A percentile compares a stretch with the other conserved stretches of the same genome.
phyloP scores from a whole-genome alignment of 2,888 invertebrate genomes.

The Amphimallon solstitiale region DNA sequence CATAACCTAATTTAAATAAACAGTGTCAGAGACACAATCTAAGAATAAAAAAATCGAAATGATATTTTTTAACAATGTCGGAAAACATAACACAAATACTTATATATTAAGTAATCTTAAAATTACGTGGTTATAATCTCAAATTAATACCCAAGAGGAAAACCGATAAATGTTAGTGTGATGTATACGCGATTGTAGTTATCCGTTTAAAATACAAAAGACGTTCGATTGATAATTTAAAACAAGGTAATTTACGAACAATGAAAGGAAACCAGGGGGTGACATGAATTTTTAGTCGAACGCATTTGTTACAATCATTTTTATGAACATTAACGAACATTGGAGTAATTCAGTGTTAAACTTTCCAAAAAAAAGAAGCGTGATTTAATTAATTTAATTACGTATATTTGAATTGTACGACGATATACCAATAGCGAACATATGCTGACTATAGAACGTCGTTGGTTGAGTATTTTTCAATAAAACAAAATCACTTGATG shows the following conservation, averaged over 20 bases:
- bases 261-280: conserved; percentile 11
- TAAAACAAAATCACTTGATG: conserved; percentile 14
- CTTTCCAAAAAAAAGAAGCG: background rate
- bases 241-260: background rate
- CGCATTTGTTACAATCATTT: conserved; percentile 25
- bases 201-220: conserved; percentile 12
- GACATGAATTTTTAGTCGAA: conserved; percentile 9
- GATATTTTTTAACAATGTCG: conserved; percentile 54
- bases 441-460: conserved; percentile 21
- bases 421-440: background rate
- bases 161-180: conserved; percentile 58
- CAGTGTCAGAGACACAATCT: conserved; percentile 38
- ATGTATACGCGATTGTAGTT: conserved; percentile 51
- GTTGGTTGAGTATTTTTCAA: conserved; percentile 1
- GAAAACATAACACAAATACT: conserved; percentile 48
- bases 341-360: conserved; percentile 15
- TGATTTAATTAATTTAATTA: conserved; percentile 20
- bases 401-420: conserved; percentile 11
- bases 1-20: conserved; percentile 37
- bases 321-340: conserved; percentile 25
- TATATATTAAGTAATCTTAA: conserved; percentile 49
- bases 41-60: conserved; percentile 33
- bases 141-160: conserved; percentile 26
- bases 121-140: conserved; percentile 51
- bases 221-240: background rate